These are phyloP conservation scores for Orchesella cincta DNA, from an alignment of 1,140 invertebrate species.

Conservation along the genomic window DNA sequence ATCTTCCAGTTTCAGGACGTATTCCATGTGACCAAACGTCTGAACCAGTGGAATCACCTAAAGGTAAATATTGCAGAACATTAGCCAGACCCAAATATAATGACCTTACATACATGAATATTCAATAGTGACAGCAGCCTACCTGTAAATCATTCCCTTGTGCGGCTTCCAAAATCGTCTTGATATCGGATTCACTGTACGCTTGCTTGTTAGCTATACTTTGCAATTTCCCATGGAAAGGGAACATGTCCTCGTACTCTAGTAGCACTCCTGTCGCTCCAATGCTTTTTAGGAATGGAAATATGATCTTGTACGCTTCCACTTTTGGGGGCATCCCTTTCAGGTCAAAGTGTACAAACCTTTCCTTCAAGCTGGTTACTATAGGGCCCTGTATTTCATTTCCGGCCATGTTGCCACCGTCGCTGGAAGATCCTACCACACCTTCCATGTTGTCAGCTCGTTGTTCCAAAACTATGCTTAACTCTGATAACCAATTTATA, in stretches of 20 bases:
- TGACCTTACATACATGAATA: slow-evolving; percentile 53
- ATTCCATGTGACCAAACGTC: slow-evolving; percentile 65
- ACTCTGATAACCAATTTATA: no score
- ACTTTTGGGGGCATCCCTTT: slow-evolving; percentile 84
- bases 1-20: slow-evolving; percentile 61
- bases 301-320: slow-evolving; percentile 69
- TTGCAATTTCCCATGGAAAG: slow-evolving; percentile 56
- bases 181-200: slow-evolving; percentile 58
- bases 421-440: no score
- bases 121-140: slow-evolving; percentile 52
- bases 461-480: no score
- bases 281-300: slow-evolving; percentile 72
- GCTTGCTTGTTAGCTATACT: slow-evolving; percentile 64
- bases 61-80: slow-evolving; percentile 54
- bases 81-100: no score
- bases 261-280: slow-evolving; percentile 61
- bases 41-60: slow-evolving; percentile 63
- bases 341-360: slow-evolving; percentile 80
- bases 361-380: slow-evolving; percentile 33
- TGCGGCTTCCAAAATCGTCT: slow-evolving; percentile 55
- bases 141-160: slow-evolving; percentile 57
- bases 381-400: background rate
- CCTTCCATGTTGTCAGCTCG: no score
- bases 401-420: no score
- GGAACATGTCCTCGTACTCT: slow-evolving; percentile 64